phyloP scores from a whole-genome alignment of 2,888 invertebrate genomes.

The Caenorhabditis zanzibari region DNA sequence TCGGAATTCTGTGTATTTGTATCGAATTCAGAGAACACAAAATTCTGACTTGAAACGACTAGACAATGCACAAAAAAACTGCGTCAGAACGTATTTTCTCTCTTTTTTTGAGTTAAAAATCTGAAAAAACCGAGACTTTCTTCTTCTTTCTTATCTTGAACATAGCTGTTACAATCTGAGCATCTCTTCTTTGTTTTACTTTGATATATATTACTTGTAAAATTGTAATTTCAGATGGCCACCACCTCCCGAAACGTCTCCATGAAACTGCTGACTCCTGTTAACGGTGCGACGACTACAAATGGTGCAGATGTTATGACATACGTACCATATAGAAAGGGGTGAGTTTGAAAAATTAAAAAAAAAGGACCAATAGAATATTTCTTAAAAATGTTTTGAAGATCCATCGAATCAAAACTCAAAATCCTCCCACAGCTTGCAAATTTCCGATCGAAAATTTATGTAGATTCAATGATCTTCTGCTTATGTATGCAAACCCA shows the following conservation, averaged over 20 bases:
- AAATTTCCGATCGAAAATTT: background rate
- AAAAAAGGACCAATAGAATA: no score
- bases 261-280: constrained; percentile 21
- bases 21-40: background rate
- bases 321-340: constrained; percentile 24
- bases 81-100: background rate
- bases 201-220: no score
- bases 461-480: background rate
- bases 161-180: no score
- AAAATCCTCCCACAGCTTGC: background rate
- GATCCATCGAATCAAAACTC: background rate
- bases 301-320: constrained; percentile 21
- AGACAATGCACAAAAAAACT: no score
- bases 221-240: constrained; percentile 34
- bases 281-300: background rate
- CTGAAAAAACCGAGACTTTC: background rate
- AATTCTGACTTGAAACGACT: background rate
- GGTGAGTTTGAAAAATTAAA: constrained; percentile 25
- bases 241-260: constrained; percentile 28
- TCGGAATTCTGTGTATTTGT: background rate
- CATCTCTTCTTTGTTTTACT: no score
- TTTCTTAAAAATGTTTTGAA: no score
- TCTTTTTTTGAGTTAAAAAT: background rate
- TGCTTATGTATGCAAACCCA: background rate
- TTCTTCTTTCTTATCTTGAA: no score